Evolutionary conservation across 2,113 vertebrate species (phyloP).

Genomic region (Lasiurus borealis): DNA sequence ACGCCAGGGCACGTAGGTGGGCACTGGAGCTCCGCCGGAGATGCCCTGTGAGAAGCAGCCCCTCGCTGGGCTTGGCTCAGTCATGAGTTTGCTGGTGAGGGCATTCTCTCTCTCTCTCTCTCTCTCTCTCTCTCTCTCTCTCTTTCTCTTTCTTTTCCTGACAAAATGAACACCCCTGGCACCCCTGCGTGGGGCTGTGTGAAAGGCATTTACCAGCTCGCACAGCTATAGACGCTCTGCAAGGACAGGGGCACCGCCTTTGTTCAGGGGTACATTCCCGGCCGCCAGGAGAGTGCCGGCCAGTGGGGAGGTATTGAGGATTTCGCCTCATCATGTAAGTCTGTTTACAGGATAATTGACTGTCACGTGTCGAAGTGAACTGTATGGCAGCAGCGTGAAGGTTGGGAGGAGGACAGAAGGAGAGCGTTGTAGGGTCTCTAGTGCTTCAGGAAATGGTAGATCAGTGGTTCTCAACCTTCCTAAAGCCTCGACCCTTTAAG

Average conservation of each 20-base stretch:
- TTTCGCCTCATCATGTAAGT: background rate
- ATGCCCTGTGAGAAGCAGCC: background rate
- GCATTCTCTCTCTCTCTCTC: background rate
- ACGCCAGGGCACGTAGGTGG: background rate
- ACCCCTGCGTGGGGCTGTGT: background rate
- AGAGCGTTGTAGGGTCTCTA: background rate
- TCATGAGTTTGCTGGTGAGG: background rate
- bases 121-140: background rate
- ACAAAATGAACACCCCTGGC: background rate
- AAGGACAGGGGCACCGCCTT: background rate
- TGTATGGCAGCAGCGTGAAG: background rate
- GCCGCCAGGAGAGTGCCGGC: background rate
- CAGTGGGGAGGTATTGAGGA: too few species aligned
- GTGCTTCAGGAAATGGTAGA: background rate
- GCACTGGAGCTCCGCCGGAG: background rate
- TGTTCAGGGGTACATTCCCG: background rate
- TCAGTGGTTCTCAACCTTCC: too few species aligned
- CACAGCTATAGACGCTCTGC: background rate
- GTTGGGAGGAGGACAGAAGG: background rate
- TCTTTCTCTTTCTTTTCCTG: background rate
- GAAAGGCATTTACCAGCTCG: background rate
- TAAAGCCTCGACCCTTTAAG: too few species aligned
- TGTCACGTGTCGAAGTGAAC: background rate
- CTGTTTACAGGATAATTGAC: background rate
- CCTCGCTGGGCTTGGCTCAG: background rate